Evolutionary conservation across 2,797 vertebrate species (phyloP), one percentile per base, ranked within the genome.

Genomic region (Acanthis flammea): DNA sequence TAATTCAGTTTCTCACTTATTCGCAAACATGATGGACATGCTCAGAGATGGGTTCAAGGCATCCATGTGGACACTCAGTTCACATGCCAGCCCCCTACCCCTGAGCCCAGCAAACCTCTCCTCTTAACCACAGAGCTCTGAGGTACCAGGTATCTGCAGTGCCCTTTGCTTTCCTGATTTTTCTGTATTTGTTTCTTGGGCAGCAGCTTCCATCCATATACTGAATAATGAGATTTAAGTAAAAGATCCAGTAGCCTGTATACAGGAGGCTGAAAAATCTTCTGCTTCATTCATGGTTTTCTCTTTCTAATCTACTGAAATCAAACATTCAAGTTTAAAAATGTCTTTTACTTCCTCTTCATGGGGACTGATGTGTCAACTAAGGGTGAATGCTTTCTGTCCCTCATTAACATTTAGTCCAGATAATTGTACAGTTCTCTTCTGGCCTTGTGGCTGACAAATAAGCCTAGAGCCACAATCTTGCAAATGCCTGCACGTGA

Each of bases 1-100:
- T 95, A 92, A 91, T 90, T 91, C 62, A 83, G 75, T 68, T 91
- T 66, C 88, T 95, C 48, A 25, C 85, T 84, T 79, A 39, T 87
- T 91, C 86, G 67, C 47, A 17, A 71, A 75, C 33, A 74, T 77
- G 76, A 91, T 5, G 3, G 86, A 83, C 19, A 18, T 6, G 2
- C 25, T 88, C 54, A 85, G 47, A 71, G 83, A 60, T 18, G 48
- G 55, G 44, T 67, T 87, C 71, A 79, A 63, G 67, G 72, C 62
- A 68, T 75, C 58, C 47, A 5, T 2, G 31, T 12, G 71, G 81
- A 51, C 33, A 50, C 33, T 16, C 16, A 37, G 63, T 51, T 78
- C 54, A 13, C 35, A 8, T 11, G 47, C 58, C 88, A 91, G 67
- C 39, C 47, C 30, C 33, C 19, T 28, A 28, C 27, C 25, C 61